phyloP scores from a whole-genome alignment of 2,797 vertebrate species.

The Microctenopoma steveboyesi region DNA sequence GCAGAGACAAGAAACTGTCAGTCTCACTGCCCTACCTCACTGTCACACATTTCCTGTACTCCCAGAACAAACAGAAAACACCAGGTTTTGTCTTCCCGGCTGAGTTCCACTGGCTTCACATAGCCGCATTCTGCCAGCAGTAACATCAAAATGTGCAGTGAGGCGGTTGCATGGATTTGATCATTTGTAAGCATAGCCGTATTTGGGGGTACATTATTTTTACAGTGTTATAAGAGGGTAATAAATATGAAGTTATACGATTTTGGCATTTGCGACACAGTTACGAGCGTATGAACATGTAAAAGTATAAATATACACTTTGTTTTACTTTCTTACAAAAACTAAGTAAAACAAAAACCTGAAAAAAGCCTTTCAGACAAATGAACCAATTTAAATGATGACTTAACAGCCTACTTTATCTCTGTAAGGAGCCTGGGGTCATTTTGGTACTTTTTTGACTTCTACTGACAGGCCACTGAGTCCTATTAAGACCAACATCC shows the following conservation, averaged over 20 bases:
- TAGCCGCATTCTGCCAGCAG: conserved; percentile 37
- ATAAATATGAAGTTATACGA: too few species aligned
- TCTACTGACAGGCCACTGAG: conserved; percentile 3
- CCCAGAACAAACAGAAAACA: conserved; percentile 51
- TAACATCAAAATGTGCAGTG: conserved; percentile 32
- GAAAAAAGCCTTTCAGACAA: neutral
- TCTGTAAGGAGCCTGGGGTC: conserved; percentile 18
- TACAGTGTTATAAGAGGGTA: too few species aligned
- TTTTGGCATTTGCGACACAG: too few species aligned
- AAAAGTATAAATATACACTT: too few species aligned
- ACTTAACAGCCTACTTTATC: neutral
- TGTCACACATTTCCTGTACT: conserved; percentile 55
- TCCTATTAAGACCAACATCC: conserved; percentile 10
- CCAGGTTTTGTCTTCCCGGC: conserved; percentile 34
- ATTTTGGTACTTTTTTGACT: conserved; percentile 10
- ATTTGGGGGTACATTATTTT: neutral
- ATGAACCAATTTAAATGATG: neutral
- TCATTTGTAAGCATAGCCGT: neutral
- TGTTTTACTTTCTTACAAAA: too few species aligned
- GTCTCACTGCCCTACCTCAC: conserved; percentile 36
- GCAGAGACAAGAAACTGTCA: conserved; percentile 55
- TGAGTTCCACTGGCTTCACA: conserved; percentile 33
- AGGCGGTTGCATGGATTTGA: conserved; percentile 17
- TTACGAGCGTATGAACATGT: too few species aligned
- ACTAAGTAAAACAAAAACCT: neutral